Percentiles rank a stretch among this genome's conserved stretches.
Conservation (phyloP, 2,797 vertebrate species). For the Cyprinella venusta region DNA sequence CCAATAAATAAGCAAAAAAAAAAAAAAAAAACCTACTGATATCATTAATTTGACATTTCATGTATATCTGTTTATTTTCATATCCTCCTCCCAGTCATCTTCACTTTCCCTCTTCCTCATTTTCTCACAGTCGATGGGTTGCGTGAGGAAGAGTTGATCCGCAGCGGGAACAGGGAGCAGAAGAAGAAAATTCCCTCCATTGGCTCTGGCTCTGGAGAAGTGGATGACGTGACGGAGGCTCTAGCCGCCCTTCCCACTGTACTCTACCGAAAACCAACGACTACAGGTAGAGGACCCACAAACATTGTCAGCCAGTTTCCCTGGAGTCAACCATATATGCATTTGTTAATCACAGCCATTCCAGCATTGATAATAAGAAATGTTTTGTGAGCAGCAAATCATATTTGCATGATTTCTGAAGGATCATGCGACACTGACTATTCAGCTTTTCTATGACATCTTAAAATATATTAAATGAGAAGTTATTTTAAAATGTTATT, state of each 20-base stretch:
- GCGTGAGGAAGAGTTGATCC: constrained; percentile 76
- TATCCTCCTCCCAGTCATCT: neutral
- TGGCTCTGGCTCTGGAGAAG: constrained; percentile 76
- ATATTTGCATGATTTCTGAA: neutral
- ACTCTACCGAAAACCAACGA: constrained; percentile 68
- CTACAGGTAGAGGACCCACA: constrained; percentile 66
- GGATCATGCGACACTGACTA: neutral
- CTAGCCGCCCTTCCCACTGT: constrained; percentile 70
- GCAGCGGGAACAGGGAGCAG: constrained; percentile 74
- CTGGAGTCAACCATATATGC: neutral
- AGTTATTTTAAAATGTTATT: neutral
- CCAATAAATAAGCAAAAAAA: neutral
- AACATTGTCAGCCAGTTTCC: neutral
- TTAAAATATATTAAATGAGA: neutral
- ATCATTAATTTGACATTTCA: neutral
- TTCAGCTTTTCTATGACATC: neutral
- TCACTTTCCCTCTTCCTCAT: constrained; percentile 59
- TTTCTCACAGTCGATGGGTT: constrained; percentile 62
- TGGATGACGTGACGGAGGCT: constrained; percentile 71
- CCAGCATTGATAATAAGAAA: neutral
- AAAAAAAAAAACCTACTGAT: too few relatives aligned
- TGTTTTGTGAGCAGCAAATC: neutral
- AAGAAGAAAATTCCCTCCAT: constrained; percentile 71
- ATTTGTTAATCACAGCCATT: neutral
- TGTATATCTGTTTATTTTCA: constrained; percentile 7